phyloP scores from a whole-genome alignment of 1,140 invertebrate species.

The Cyclina sinensis region DNA sequence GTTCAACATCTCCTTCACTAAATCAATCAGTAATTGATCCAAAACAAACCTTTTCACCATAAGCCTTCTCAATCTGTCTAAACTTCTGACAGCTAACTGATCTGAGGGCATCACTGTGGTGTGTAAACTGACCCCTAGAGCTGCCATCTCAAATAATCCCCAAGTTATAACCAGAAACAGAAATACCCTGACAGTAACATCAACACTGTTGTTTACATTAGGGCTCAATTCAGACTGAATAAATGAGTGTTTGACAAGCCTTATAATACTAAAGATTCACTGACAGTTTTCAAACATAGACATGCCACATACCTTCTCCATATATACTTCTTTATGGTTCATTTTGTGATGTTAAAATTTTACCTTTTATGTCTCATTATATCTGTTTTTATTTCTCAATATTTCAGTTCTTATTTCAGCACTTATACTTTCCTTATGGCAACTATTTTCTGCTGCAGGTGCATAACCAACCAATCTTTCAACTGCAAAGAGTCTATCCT shows the following conservation, averaged over 20 bases:
- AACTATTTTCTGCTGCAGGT: no score
- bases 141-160: slow-evolving; percentile 6
- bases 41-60: slow-evolving; percentile 13
- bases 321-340: no score
- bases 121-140: background rate
- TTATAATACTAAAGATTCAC: background rate
- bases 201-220: slow-evolving; percentile 24
- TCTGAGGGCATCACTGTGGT: background rate
- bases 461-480: no score
- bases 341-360: no score
- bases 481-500: no score
- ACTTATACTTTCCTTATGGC: no score
- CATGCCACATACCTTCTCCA: background rate
- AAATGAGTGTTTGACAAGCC: background rate
- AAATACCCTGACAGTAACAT: background rate
- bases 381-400: no score
- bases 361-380: no score
- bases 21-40: no score
- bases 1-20: no score
- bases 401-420: no score
- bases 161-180: background rate
- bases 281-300: background rate
- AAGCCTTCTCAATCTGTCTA: background rate
- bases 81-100: background rate
- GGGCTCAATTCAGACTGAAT: background rate